Percentiles rank a stretch among this genome's conserved stretches.
phyloP scores from a whole-genome alignment of 2,797 vertebrate genomes.

The Phalloptychus januarius region DNA sequence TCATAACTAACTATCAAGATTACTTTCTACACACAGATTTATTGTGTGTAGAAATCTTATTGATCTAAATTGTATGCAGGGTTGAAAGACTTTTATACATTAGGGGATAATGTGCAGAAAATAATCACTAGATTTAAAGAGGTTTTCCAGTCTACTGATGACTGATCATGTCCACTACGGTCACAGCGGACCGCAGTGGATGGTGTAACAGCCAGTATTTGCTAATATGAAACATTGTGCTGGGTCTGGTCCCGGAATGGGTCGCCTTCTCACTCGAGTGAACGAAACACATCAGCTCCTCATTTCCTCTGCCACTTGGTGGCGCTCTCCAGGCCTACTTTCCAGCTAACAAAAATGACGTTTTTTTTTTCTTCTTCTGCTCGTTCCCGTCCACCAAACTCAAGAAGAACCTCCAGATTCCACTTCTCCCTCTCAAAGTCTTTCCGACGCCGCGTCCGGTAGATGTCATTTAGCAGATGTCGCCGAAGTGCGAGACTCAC shows the following conservation, averaged over 20 bases:
- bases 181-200: not conserved
- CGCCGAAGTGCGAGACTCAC: slow-evolving; percentile 34
- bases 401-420: not conserved
- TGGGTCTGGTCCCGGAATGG: not conserved
- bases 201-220: not conserved
- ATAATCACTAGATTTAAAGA: not conserved
- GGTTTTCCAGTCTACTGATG: not conserved
- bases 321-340: slow-evolving; percentile 4
- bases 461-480: slow-evolving; percentile 57
- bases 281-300: slow-evolving; percentile 21
- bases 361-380: not conserved
- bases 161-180: not conserved
- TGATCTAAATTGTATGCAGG: not conserved
- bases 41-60: no score
- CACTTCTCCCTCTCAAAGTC: not conserved
- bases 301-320: slow-evolving; percentile 26
- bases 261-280: slow-evolving; percentile 25
- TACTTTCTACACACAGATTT: not conserved
- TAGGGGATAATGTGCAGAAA: not conserved
- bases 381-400: slow-evolving; percentile 1
- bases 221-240: not conserved
- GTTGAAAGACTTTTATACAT: not conserved
- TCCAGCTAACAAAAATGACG: not conserved
- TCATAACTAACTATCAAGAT: not conserved
- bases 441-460: not conserved